A percentile compares a stretch with the other conserved stretches of the same genome.
Conservation (phyloP, 64 coral and sea anemone genomes). For the Montipora sp. region DNA sequence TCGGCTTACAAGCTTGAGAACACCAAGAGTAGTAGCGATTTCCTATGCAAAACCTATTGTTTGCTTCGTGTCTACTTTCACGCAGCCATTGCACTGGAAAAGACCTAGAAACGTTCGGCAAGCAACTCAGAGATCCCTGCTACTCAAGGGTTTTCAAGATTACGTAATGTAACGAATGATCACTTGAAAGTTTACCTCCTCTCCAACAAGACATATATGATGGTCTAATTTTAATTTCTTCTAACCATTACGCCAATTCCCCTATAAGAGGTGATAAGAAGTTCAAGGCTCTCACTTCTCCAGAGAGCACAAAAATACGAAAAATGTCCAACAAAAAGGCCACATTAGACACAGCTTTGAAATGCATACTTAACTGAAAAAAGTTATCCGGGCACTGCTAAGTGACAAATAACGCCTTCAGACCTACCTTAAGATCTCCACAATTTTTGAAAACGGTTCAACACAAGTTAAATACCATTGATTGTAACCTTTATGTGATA, state of each 20-base stretch:
- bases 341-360: neutral
- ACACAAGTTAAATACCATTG: too few relatives aligned
- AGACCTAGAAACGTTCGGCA: neutral
- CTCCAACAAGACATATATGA: neutral
- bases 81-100: too few relatives aligned
- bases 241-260: too few relatives aligned
- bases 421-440: constrained; percentile 12
- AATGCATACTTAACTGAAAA: neutral
- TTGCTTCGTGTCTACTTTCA: too few relatives aligned
- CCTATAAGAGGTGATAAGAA: too few relatives aligned
- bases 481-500: neutral
- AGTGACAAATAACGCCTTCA: neutral
- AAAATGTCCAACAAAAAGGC: too few relatives aligned
- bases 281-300: too few relatives aligned
- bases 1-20: neutral
- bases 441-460: neutral
- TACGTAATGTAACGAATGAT: neutral
- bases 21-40: neutral
- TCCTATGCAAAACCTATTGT: neutral
- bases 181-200: neutral
- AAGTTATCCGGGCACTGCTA: neutral
- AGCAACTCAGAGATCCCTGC: neutral
- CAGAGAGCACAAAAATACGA: too few relatives aligned
- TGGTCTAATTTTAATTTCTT: too few relatives aligned
- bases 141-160: neutral